Evolutionary conservation across 1,140 invertebrate species (phyloP), one percentile per base, ranked within the genome.

Genomic region (Mactra quadrangularis): DNA sequence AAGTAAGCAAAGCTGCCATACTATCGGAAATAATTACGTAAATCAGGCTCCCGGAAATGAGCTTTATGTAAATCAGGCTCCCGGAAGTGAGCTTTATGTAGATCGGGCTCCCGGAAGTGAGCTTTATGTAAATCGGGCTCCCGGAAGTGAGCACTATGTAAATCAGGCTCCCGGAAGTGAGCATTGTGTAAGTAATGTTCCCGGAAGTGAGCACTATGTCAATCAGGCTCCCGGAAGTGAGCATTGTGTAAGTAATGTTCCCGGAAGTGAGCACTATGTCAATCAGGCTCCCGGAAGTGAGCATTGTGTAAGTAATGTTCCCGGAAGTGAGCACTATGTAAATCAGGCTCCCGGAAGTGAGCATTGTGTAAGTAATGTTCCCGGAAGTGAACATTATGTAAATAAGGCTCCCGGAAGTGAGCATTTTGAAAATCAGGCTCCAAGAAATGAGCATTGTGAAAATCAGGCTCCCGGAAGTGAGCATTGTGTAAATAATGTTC

Each of bases 271-370:
- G 38, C n/a, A 41, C 4, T 6, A 15, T 7, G 13, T 9, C 22
- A 29, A 6, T 59, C 33, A 31, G 27, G 55, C 13, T 59, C 62
- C 33, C 62, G 62, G 59, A 62, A 62, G 59, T 62, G 59, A 35
- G 33, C 38, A 38, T 27, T 55, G n/a, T n/a, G n/a, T n/a, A n/a
- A n/a, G n/a, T n/a, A n/a, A n/a, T n/a, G n/a, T n/a, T n/a, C n/a
- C n/a, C n/a, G n/a, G n/a, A n/a, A n/a, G n/a, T n/a, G n/a, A n/a
- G n/a, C n/a, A n/a, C n/a, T n/a, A n/a, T n/a, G n/a, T n/a, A n/a
- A n/a, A n/a, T n/a, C n/a, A n/a, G n/a, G n/a, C n/a, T n/a, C n/a
- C n/a, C n/a, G n/a, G n/a, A n/a, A n/a, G n/a, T n/a, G n/a, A n/a
- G n/a, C n/a, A n/a, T n/a, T n/a, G n/a, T n/a, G n/a, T n/a, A n/a